Evolutionary conservation across 64 coral and sea anemone species (phyloP), one percentile per base, ranked within the genome.

Genomic region (Pocillopora verrucosa): DNA sequence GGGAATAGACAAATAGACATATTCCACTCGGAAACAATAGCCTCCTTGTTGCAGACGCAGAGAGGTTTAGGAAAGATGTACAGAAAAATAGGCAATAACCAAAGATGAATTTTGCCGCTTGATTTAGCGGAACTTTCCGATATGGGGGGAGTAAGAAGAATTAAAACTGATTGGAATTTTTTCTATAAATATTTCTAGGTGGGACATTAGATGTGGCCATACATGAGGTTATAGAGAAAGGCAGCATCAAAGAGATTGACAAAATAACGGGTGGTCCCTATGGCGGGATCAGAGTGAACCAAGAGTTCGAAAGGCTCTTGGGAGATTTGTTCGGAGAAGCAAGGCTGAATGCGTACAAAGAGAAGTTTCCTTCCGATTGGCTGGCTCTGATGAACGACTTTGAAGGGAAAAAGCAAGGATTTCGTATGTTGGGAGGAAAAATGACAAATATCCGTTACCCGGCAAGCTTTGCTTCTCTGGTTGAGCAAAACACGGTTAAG

Each of bases 331-430:
- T 84, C 76, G 89, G 63, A 19, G 41, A 83, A 26, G 63, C 59
- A 76, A 17, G 61, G 36, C 56, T 89, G 2, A 76, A 89, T 19
- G 65, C 15, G 24, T 89, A 79, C 51, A 73, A 59, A 4, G 56
- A 60, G n/a, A 56, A 79, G 51, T 7, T 79, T 37, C 30, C 87
- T 9, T 73, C 87, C 38, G 87, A 89, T 75, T 89, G 87, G 87
- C 26, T 89, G 38, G 34, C 26, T 67, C 36, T 89, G 1, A 79
- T 78, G 74, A 89, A 89, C 65, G 76, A 89, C 11, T 89, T 89
- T 36, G 87, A 89, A 41, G 76, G 75, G 56, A 89, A 89, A 89
- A 89, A 89, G 60, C 87, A 75, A 15, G 87, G 87, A 17, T 76
- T 76, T 15, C 87, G 87, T 25, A 75, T 61, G 10, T 16, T 65